Base-by-base conservation (phyloP, 2,113 vertebrate species). In the Alectura lathami region DNA sequence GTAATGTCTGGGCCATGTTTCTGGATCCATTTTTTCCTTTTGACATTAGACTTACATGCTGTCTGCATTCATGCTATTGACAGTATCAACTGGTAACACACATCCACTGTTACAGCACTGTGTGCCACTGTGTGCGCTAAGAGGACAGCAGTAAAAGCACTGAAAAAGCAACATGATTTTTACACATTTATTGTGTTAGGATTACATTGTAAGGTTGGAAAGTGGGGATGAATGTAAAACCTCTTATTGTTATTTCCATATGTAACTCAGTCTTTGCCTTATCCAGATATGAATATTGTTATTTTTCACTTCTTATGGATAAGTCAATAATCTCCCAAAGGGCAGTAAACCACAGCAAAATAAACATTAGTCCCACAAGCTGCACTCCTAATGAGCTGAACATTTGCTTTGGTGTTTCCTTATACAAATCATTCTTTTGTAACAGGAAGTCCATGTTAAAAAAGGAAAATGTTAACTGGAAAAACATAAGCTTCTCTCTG, bases 371-470 rank as follows among this genome's bases (percentile, higher is more conserved):
- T 13, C 59, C 48, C 78, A 75, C 17, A 56, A 69, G 84, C 10
- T 38, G 14, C 17, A 11, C 30, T 66, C 18, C 21, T 81, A 63
- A 74, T 60, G 69, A 93, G 56, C 16, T 63, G 63, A 90, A 45
- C 11, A 38, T 91, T 82, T 85, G 50, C 45, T 81, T 83, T 70
- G 21, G 38, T 81, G 47, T 74, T 92, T 93, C 51, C 29, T 86
- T 70, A 32, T 15, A 50, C 21, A 83, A 91, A 38, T 43, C 23
- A 36, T 62, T 78, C 38, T 88, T 81, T 86, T 2, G 3, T 50
- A 88, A 93, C 86, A 83, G 88, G 80, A 95, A 93, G 51, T 75
- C 68, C 75, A 47, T 32, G 32, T 70, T 77, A 88, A 76, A 88
- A 77, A 90, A 50, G 47, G 34, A 91, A 86, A 93, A 86, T 36